Evolutionary conservation across 2,797 vertebrate genomes (phyloP), one percentile per base, ranked within the genome.

Genomic region (Chromis chromis): DNA sequence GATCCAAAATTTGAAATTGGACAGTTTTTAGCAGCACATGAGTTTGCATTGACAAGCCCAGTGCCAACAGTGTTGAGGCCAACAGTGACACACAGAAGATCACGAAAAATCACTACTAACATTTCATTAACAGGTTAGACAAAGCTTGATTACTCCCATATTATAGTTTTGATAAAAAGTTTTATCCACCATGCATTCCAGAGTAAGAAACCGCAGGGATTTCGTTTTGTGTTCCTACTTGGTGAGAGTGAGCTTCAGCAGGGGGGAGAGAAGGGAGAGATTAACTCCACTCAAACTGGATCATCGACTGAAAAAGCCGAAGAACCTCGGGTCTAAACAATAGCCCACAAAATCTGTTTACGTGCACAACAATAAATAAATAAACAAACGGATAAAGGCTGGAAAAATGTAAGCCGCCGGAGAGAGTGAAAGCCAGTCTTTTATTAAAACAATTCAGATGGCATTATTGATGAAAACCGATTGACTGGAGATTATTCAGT

Each of bases 261-360:
- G 17, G 44, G 44, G 61, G 27, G 57, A 58, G 57, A 63, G 52
- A 21, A 65, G 21, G 42, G 33, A 65, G 42, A 80, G 71, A 89
- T 80, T 74, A 78, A 73, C 74, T 85, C 60, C n/a, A 53, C 71
- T 82, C 65, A 76, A 82, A 85, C 56, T 74, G 71, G 76, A 78
- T 83, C 65, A 75, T 67, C 10, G 28, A 82, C 50, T 65, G 65
- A 76, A 82, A 73, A 61, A 68, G 53, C 59, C 74, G 78, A 70
- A 76, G 78, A 82, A 80, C 65, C 70, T 67, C 19, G 4, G 56
- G 56, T 81, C 75, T 66, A 71, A 84, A 82, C 85, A 87, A 84
- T 63, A 70, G 70, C 70, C 60, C 66, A 25, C 44, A 54, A 80
- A 83, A 85, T 78, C 68, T 68, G 60, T 88, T 86, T 75, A 79